A percentile compares a stretch with the other conserved stretches of the same genome.
phyloP scores from a whole-genome alignment of 2,113 vertebrate species.

The Garra rufa region DNA sequence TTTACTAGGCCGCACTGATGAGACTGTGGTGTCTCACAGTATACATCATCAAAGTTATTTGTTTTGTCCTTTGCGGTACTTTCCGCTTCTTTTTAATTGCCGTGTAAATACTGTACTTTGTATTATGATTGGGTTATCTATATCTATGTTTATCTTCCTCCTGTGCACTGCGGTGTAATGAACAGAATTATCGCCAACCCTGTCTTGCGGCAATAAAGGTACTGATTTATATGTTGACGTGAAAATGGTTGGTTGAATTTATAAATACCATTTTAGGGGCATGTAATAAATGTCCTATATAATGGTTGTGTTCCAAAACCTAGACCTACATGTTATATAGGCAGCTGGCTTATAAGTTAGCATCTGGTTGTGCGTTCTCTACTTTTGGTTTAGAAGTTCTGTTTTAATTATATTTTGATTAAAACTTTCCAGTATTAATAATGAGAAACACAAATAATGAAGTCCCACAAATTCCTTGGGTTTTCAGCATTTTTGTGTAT shows the following conservation, averaged over 20 bases:
- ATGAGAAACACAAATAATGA: too few species aligned
- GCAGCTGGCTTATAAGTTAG: not conserved
- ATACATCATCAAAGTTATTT: not conserved
- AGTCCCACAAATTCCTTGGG: too few species aligned
- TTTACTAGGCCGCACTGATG: conserved; percentile 25
- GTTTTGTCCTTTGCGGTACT: not conserved
- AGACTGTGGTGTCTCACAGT: not conserved
- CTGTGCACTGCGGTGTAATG: not conserved
- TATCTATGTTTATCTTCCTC: not conserved
- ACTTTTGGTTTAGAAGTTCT: too few species aligned
- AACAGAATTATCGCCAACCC: not conserved
- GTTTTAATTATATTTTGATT: not conserved
- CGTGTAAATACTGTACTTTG: conserved; percentile 15
- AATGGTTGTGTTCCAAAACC: conserved; percentile 3
- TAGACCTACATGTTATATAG: not conserved
- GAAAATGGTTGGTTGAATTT: not conserved
- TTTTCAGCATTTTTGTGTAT: too few species aligned
- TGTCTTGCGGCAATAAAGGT: not conserved
- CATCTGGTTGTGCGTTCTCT: not conserved
- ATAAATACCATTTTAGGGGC: not conserved
- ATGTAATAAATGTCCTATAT: not conserved
- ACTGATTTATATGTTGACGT: not conserved
- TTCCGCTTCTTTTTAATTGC: conserved; percentile 2
- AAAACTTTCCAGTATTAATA: not conserved
- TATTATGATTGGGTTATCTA: conserved; percentile 24